Evolutionary conservation across 2,113 vertebrate genomes (phyloP).

Genomic region (Plecotus auritus): DNA sequence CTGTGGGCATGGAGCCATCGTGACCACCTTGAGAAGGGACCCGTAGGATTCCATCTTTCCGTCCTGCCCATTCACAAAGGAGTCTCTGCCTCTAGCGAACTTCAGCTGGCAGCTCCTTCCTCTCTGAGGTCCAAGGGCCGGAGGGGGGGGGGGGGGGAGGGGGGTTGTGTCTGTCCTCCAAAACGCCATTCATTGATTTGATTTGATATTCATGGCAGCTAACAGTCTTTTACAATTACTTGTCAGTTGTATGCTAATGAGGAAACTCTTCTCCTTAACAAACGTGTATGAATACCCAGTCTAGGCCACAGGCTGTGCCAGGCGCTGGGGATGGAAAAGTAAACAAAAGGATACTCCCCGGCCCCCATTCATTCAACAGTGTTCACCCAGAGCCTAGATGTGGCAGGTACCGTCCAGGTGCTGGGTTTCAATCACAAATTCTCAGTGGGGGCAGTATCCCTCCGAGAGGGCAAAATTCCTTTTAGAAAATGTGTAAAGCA

Average conservation of each 20-base stretch:
- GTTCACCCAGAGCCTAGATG: neutral
- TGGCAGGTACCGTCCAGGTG: neutral
- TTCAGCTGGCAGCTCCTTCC: neutral
- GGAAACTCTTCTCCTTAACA: neutral
- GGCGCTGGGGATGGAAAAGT: neutral
- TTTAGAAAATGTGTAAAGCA: neutral
- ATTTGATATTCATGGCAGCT: neutral
- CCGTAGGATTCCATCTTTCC: neutral
- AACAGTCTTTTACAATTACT: neutral
- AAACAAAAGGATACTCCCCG: neutral
- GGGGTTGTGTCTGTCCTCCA: neutral
- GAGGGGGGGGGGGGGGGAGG: fast-evolving
- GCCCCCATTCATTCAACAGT: neutral
- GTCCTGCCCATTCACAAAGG: neutral
- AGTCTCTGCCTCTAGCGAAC: neutral
- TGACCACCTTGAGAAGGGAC: neutral
- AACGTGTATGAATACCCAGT: neutral
- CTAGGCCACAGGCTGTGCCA: neutral
- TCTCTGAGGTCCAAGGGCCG: neutral
- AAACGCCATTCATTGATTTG: neutral
- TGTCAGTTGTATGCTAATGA: neutral
- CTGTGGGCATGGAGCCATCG: fast-evolving
- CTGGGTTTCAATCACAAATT: neutral
- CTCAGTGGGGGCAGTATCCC: neutral
- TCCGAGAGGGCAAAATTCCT: neutral